Evolutionary conservation across 2,113 vertebrate genomes (phyloP), one percentile per base, ranked within the genome.

Genomic region (Colius striatus): DNA sequence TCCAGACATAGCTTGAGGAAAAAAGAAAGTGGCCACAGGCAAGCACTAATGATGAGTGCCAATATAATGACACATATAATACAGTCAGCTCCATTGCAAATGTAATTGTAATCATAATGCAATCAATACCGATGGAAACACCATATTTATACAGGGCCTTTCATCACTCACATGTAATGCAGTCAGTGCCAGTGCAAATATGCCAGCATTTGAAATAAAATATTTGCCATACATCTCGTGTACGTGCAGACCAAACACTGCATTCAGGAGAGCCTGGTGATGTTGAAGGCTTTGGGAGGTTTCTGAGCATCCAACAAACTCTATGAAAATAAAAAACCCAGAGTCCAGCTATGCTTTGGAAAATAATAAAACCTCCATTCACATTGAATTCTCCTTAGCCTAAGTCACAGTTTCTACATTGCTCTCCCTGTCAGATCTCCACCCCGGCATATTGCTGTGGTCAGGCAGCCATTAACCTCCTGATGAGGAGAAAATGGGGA

Each of bases 111-210:
- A 75, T 95, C 92, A 55, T 86, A 95, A 95, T 88, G 85, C 85
- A 75, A 96, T 95, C 95, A 85, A 97, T 86, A 95, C 67, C 61
- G 45, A 55, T 88, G 96, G 90, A 96, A 97, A 95, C 93, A 95
- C 87, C 63, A 4, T 97, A 97, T 96, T 97, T 97, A 94, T 96
- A 97, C 95, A 96, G 93, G 91, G 85, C 93, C 96, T 96, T 96
- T 97, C 96, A 97, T 97, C 95, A 96, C 95, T 97, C 96, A 94
- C 93, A 95, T 17, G 82, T 62, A 97, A 83, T 70, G 83, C 92
- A 95, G 94, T 53, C 90, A 26, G 96, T 79, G 95, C 93, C 94
- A 97, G 93, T 93, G 94, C 96, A 94, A 97, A 97, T 96, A 95
- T 90, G 95, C 94, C 94, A 97, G 95, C 92, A 36, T 95, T 93